A percentile compares a stretch with the other conserved stretches of the same genome.
phyloP scores from a whole-genome alignment of 2,888 invertebrate species.

The Pristionchus maxplancki region DNA sequence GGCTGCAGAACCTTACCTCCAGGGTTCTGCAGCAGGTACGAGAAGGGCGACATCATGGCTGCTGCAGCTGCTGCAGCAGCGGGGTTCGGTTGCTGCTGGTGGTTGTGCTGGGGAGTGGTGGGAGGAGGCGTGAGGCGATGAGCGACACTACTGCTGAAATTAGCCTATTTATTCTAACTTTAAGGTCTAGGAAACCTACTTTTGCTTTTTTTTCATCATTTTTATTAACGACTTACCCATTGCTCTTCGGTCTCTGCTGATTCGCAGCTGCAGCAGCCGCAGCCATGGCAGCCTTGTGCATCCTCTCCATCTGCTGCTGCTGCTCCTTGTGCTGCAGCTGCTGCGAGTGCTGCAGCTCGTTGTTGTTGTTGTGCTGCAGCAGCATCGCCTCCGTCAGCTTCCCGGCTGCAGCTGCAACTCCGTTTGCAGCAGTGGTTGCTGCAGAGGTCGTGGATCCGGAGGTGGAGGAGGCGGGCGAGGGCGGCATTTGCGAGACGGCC shows the following conservation, averaged over 20 bases:
- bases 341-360: not conserved
- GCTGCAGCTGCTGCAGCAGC: not conserved
- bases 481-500: constrained; percentile 39
- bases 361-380: constrained; percentile 35
- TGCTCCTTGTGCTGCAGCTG: not conserved
- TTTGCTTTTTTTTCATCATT: too few relatives aligned
- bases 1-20: not conserved
- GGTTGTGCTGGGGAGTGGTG: not conserved
- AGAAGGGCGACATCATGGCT: constrained; percentile 1
- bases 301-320: not conserved
- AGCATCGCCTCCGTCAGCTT: not conserved
- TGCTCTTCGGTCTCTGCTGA: not conserved
- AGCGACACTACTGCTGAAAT: not conserved
- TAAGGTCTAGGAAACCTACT: not conserved
- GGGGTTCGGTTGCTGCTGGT: constrained; percentile 33
- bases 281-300: not conserved
- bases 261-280: not conserved
- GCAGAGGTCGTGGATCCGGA: constrained; percentile 24
- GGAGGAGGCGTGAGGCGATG: constrained; percentile 10
- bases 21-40: constrained; percentile 6
- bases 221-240: not conserved
- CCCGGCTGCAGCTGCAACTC: not conserved
- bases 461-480: constrained; percentile 51
- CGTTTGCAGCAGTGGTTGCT: not conserved
- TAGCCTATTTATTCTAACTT: too few relatives aligned